These are phyloP conservation scores for Adelosebastes latens DNA, from an alignment of 2,797 vertebrate genomes.

Conservation along the genomic window DNA sequence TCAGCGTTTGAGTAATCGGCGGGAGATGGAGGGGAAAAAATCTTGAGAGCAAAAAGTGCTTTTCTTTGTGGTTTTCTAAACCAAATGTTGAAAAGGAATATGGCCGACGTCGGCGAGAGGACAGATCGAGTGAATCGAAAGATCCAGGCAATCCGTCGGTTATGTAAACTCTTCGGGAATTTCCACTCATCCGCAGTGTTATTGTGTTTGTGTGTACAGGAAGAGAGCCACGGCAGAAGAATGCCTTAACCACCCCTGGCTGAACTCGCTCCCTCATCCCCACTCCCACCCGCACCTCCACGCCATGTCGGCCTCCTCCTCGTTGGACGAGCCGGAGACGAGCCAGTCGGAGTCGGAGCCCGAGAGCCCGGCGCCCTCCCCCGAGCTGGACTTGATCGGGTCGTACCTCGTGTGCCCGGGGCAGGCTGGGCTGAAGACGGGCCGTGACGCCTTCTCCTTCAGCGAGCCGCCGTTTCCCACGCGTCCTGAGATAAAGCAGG, in stretches of 20 bases:
- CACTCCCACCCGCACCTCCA: constrained; percentile 58
- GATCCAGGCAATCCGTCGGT: constrained; percentile 40
- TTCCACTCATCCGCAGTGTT: constrained; percentile 69
- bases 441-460: constrained; percentile 81
- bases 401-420: constrained; percentile 77
- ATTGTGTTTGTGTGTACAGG: constrained; percentile 77
- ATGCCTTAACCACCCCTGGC: constrained; percentile 86
- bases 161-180: constrained; percentile 63
- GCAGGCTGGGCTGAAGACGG: constrained; percentile 80
- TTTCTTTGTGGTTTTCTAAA: constrained; percentile 58
- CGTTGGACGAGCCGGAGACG: constrained; percentile 77
- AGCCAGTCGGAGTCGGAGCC: constrained; percentile 84
- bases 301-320: constrained; percentile 38
- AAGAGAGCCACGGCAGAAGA: constrained; percentile 85
- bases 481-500: constrained; percentile 82
- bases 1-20: constrained; percentile 59
- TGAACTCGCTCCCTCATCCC: constrained; percentile 60
- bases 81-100: constrained; percentile 49
- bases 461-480: constrained; percentile 75
- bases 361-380: constrained; percentile 77
- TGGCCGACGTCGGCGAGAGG: constrained; percentile 18
- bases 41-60: constrained; percentile 16
- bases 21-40: constrained; percentile 17
- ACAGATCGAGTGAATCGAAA: constrained; percentile 27
- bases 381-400: constrained; percentile 76